phyloP scores from a whole-genome alignment of 2,888 invertebrate genomes.

The Synergus gifuensis region DNA sequence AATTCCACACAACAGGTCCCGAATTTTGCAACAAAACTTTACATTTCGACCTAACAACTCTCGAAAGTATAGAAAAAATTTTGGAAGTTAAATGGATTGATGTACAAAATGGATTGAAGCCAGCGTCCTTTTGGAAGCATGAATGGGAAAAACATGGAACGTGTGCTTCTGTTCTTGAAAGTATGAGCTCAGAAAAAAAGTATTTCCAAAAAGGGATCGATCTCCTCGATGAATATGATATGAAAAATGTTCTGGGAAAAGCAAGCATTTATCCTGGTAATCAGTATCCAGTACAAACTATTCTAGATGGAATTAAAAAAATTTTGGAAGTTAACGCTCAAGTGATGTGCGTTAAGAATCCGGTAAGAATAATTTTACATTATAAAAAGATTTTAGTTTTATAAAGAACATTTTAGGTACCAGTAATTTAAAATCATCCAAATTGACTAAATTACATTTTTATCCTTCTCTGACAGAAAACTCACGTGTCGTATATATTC shows the following conservation, averaged over 20 bases:
- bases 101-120: conserved; percentile 81
- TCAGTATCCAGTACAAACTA: conserved; percentile 64
- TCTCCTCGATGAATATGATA: conserved; percentile 82
- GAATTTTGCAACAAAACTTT: conserved; percentile 85
- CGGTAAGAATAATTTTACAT: conserved; percentile 66
- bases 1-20: conserved; percentile 84
- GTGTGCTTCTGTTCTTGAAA: conserved; percentile 82
- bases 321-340: conserved; percentile 81
- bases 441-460: background rate
- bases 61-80: conserved; percentile 81
- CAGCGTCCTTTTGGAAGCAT: conserved; percentile 85
- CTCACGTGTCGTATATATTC: conserved; percentile 81
- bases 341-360: conserved; percentile 83
- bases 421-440: background rate
- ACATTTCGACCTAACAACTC: conserved; percentile 82
- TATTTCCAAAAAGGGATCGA: conserved; percentile 84
- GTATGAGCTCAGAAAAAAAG: conserved; percentile 82
- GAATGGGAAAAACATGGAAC: conserved; percentile 93
- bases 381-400: no score
- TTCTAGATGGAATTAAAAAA: conserved; percentile 80
- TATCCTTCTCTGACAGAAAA: conserved; percentile 73
- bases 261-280: conserved; percentile 81
- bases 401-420: no score
- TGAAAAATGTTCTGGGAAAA: conserved; percentile 81
- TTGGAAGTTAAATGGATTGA: conserved; percentile 86